Evolutionary conservation across 2,113 vertebrate genomes (phyloP).

Genomic region (Corapipo altera): DNA sequence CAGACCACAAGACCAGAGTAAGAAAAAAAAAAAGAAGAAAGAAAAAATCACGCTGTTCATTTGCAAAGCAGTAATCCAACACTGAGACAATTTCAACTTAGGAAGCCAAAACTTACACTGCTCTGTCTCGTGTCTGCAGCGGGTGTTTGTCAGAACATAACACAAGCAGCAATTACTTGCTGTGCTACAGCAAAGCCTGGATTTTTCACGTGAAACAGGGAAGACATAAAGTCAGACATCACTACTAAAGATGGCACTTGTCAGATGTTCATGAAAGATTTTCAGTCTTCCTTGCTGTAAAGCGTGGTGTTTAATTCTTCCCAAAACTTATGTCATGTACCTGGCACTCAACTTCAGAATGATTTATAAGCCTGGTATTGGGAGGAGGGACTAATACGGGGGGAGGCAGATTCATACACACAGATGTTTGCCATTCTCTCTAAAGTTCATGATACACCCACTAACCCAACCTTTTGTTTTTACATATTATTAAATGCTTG

Average conservation of each 20-base stretch:
- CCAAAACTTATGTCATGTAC: constrained; percentile 16
- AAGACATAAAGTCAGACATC: background rate
- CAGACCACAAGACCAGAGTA: constrained; percentile 62
- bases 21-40: background rate
- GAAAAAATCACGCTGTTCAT: background rate
- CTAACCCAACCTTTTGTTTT: background rate
- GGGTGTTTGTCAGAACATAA: constrained; percentile 14
- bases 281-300: background rate
- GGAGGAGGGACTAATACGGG: background rate
- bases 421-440: constrained; percentile 26
- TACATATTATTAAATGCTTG: background rate
- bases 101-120: constrained; percentile 51
- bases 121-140: constrained; percentile 46
- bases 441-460: background rate
- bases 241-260: background rate
- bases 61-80: constrained; percentile 63
- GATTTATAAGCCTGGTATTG: background rate
- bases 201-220: background rate
- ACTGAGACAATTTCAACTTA: constrained; percentile 50
- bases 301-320: background rate
- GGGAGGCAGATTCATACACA: background rate
- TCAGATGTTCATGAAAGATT: background rate
- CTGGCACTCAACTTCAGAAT: background rate
- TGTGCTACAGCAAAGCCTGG: background rate
- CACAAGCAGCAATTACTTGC: background rate